A percentile compares a stretch with the other conserved stretches of the same genome.
Conservation (phyloP, 2,113 vertebrate genomes). For the Morone saxatilis region DNA sequence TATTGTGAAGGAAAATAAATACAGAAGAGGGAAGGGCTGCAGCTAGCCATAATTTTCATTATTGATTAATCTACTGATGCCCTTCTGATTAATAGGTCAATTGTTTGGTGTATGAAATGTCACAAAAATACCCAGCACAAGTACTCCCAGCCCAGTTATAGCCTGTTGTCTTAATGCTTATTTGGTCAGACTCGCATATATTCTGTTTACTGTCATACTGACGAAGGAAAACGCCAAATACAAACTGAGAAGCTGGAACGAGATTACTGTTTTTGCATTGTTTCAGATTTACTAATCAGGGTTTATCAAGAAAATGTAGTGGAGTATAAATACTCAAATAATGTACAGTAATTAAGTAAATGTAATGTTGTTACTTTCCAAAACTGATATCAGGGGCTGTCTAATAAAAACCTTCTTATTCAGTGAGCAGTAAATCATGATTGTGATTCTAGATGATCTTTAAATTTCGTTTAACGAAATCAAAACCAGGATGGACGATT, state of each 20-base stretch:
- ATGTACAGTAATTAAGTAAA: background rate
- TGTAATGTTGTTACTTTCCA: background rate
- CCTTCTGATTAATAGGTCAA: background rate
- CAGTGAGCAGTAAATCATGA: too few relatives aligned
- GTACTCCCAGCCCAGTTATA: too few relatives aligned
- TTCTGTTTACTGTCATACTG: too few relatives aligned
- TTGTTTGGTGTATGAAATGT: background rate
- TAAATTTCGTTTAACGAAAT: too few relatives aligned
- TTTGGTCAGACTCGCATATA: background rate
- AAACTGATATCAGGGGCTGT: background rate
- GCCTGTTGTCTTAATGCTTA: too few relatives aligned
- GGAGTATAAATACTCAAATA: background rate
- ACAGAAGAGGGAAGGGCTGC: background rate
- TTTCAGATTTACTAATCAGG: background rate
- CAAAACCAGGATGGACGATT: too few relatives aligned
- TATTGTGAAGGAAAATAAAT: background rate
- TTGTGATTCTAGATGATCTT: too few relatives aligned
- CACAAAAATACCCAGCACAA: too few relatives aligned
- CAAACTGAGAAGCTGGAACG: background rate
- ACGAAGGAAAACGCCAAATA: background rate
- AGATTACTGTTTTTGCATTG: too few relatives aligned
- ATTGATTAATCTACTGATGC: background rate
- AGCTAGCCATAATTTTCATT: background rate
- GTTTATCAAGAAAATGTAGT: background rate
- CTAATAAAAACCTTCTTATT: background rate